phyloP scores from a whole-genome alignment of 53 echinoderm and acorn worm genomes.

The Glandiceps talaboti region DNA sequence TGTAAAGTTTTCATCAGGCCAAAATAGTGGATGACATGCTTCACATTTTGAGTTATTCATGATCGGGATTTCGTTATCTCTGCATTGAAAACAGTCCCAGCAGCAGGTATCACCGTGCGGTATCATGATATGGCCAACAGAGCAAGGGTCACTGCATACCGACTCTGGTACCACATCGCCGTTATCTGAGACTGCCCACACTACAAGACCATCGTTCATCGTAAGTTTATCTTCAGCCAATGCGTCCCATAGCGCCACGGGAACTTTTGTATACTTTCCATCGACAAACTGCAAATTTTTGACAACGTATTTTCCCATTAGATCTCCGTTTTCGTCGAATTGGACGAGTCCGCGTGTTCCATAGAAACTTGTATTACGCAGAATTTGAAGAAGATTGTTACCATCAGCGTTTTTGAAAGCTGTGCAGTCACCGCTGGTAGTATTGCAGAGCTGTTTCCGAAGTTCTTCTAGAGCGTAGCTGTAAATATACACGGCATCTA shows the following conservation, averaged over 20 bases:
- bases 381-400: constrained; percentile 6
- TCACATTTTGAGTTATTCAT: background rate
- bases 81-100: constrained; percentile 8
- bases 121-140: background rate
- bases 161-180: background rate
- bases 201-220: background rate
- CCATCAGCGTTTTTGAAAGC: constrained; percentile 6
- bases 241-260: constrained; percentile 31
- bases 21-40: background rate
- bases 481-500: constrained; percentile 8
- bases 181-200: constrained; percentile 11
- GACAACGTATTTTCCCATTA: constrained; percentile 20
- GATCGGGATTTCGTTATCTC: background rate
- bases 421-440: background rate
- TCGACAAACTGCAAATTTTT: constrained; percentile 17
- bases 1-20: constrained; percentile 3
- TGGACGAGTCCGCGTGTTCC: constrained; percentile 15
- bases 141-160: constrained; percentile 1
- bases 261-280: constrained; percentile 8
- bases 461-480: background rate
- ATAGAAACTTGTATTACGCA: constrained; percentile 5
- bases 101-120: constrained; percentile 3
- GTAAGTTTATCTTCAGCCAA: constrained; percentile 15
- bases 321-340: constrained; percentile 32
- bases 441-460: constrained; percentile 1